Base-by-base conservation (phyloP, 2,888 invertebrate species). In the Limenitis camilla region DNA sequence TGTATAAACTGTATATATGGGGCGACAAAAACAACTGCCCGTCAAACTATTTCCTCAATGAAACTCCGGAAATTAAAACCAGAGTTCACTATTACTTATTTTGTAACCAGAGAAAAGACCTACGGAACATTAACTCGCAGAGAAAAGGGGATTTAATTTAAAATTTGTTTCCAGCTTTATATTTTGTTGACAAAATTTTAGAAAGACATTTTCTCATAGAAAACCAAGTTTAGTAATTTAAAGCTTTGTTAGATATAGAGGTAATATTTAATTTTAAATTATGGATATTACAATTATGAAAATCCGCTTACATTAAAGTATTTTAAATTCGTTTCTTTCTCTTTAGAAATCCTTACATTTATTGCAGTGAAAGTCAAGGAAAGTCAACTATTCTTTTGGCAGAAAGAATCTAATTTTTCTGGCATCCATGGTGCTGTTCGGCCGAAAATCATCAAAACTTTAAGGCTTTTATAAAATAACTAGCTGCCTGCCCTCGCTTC, bases 41-140 rank as follows among this genome's bases (percentile, higher is more conserved):
- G 71, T 71, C 78, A 74, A 82, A 84, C 83, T 83, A 84, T 81
- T 82, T 84, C 82, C 83, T 74, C 72, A 53, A 61, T 72, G 76
- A 76, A 81, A 81, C 66, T 69, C 80, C 83, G 83, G 83, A 84
- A 83, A 84, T 84, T 84, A 83, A 82, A 2, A 19, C n/a, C n/a
- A n/a, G n/a, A n/a, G n/a, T n/a, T n/a, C n/a, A n/a, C n/a, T n/a
- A n/a, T n/a, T n/a, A n/a, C n/a, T n/a, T n/a, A n/a, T n/a, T n/a
- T n/a, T n/a, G n/a, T n/a, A 81, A 78, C 73, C 76, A 77, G 77
- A 75, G 78, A 80, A 81, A 50, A 81, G 66, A 78, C 78, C 72
- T 74, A 62, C 68, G 76, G 79, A 76, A 78, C 82, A 81, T 81
- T 82, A 81, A 75, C 74, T 76, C 69, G 67, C 64, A 58, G 71